Conservation (phyloP, 2,113 vertebrate species). For the Sterrhoptilus dennistouni region DNA sequence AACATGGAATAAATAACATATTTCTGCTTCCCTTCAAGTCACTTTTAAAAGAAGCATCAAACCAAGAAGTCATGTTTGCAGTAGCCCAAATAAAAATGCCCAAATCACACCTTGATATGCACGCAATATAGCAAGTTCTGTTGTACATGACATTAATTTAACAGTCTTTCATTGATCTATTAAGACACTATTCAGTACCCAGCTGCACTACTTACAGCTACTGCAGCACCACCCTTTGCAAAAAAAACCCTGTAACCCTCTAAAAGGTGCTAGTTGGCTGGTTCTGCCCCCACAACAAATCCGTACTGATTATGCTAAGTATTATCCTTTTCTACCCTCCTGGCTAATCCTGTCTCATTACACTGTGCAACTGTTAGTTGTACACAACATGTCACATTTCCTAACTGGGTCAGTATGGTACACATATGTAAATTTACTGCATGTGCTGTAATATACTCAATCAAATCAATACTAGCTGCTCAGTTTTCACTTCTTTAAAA, state of each 20-base stretch:
- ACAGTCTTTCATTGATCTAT: background rate
- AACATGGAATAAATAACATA: background rate
- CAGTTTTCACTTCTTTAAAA: background rate
- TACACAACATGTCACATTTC: background rate
- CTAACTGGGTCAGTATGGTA: background rate
- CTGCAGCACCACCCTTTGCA: background rate
- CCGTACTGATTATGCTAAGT: background rate
- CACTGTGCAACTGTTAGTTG: background rate
- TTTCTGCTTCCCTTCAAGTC: background rate
- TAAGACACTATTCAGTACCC: background rate
- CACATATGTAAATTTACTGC: background rate
- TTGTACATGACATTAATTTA: background rate
- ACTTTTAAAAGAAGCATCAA: background rate
- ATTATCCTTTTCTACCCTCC: background rate
- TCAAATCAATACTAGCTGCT: background rate
- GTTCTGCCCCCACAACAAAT: rapidly evolving
- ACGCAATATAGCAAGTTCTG: background rate
- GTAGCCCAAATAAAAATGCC: background rate
- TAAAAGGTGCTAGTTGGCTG: background rate
- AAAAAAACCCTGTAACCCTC: background rate
- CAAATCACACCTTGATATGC: background rate
- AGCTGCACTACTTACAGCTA: background rate
- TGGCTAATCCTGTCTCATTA: background rate
- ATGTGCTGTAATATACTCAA: background rate
- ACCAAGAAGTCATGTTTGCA: background rate